phyloP scores from a whole-genome alignment of 2,797 vertebrate species.

The Alca torda region DNA sequence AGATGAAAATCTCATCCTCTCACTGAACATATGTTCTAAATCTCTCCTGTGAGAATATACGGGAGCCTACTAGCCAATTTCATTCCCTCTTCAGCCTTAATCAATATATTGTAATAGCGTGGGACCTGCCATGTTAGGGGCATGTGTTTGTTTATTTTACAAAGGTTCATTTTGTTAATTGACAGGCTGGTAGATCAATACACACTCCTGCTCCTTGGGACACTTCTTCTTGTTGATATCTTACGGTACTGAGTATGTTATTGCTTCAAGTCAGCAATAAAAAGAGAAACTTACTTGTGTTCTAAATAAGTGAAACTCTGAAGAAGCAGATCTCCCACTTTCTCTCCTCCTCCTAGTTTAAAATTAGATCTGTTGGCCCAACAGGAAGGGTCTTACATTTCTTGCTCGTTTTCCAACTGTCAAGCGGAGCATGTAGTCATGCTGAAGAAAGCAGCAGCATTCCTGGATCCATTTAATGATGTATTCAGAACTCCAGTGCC shows the following conservation, averaged over 20 bases:
- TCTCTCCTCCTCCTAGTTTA: background rate
- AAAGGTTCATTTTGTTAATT: background rate
- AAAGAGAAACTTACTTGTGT: background rate
- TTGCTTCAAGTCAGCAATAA: background rate
- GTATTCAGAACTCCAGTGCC: slow-evolving; percentile 50
- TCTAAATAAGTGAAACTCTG: background rate
- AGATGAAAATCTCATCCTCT: background rate
- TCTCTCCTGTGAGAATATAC: background rate
- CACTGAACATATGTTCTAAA: background rate
- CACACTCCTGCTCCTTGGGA: background rate
- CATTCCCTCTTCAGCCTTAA: background rate
- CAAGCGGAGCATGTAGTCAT: background rate
- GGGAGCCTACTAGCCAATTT: background rate
- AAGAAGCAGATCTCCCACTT: background rate
- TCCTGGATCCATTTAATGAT: slow-evolving; percentile 67
- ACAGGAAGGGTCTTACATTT: background rate
- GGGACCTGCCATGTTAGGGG: background rate
- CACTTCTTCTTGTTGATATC: background rate
- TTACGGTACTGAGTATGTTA: background rate
- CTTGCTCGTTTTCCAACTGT: background rate
- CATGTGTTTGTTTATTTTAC: background rate
- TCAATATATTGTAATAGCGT: background rate
- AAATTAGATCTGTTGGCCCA: background rate
- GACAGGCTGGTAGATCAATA: background rate
- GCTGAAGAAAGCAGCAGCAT: slow-evolving; percentile 46